Base-by-base conservation (phyloP, 1,140 invertebrate genomes). In the Amyelois transitella region DNA sequence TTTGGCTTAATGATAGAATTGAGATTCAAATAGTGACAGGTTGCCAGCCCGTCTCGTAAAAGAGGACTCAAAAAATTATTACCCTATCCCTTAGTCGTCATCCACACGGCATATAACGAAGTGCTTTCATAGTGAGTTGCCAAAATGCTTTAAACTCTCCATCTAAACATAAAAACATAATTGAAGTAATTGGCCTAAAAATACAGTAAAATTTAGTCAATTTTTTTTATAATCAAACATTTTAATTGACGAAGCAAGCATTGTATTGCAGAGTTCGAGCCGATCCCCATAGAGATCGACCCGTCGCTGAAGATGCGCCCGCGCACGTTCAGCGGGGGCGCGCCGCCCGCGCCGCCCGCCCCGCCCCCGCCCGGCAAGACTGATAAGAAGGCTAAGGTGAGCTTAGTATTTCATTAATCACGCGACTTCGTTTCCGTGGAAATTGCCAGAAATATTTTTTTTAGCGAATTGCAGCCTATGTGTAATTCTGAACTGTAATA, bases 221-320 rank as follows among this genome's bases (percentile, higher is more conserved):
- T 51, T 49, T n/a, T 17, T 21, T 18, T 55, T 45, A 5, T 48
- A 48, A 1, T 7, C n/a, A n/a, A 48, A 48, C n/a, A 48, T 24
- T 24, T 17, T 18, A 8, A 21, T 53, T 5, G 22, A 24, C 8
- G 22, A 5, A 3, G 22, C 22, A 6, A 6, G 14, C 7, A 18
- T 18, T 12, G 1, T 28, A 18, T 56, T 6, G n/a, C 58, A 75
- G 73, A 78, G 6, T 76, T 72, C 55, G 76, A 79, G 58, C 72
- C 72, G 18, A 71, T 76, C 7, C 75, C 75, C 0, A 72, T 75
- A 14, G 76, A 76, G 44, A 53, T 75, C 43, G 76, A 79, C 47
- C 60, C 72, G 17, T 70, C 67, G 17, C 43, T 72, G 44, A 72
- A 71, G 58, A 28, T 60, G 38, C 62, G 72, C 28, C 19, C 60